phyloP scores from a whole-genome alignment of 2,113 vertebrate species.

The Jaculus jaculus region DNA sequence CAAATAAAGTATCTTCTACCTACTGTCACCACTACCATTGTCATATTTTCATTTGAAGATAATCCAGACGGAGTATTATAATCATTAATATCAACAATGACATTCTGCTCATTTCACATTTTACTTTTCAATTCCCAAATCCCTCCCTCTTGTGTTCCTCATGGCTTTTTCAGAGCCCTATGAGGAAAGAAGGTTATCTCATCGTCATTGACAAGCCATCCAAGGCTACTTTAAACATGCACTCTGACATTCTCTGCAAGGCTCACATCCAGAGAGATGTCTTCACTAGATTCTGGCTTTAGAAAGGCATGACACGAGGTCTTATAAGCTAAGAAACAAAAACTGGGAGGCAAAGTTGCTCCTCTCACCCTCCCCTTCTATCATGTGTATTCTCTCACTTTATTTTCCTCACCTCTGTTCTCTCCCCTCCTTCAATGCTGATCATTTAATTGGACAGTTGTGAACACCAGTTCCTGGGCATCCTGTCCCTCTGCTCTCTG shows the following conservation, averaged over 20 bases:
- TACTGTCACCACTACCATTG: neutral
- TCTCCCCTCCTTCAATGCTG: too few species aligned
- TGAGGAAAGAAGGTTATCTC: neutral
- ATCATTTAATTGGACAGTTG: neutral
- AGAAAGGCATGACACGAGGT: neutral
- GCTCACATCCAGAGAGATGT: neutral
- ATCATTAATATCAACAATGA: neutral
- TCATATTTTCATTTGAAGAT: neutral
- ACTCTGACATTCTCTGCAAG: neutral
- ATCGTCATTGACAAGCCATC: neutral
- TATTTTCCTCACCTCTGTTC: neutral
- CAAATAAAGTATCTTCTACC: neutral
- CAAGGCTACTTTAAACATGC: neutral
- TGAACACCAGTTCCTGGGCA: neutral
- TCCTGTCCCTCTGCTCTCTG: neutral
- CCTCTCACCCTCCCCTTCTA: fast-evolving
- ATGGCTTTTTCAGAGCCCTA: neutral
- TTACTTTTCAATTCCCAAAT: neutral
- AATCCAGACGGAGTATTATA: neutral
- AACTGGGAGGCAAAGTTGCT: neutral
- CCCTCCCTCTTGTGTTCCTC: neutral
- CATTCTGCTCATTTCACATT: neutral
- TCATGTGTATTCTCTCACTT: too few species aligned
- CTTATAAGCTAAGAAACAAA: neutral
- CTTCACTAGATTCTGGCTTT: neutral